phyloP scores from a whole-genome alignment of 2,113 vertebrate species.

The Pardalotus punctatus region DNA sequence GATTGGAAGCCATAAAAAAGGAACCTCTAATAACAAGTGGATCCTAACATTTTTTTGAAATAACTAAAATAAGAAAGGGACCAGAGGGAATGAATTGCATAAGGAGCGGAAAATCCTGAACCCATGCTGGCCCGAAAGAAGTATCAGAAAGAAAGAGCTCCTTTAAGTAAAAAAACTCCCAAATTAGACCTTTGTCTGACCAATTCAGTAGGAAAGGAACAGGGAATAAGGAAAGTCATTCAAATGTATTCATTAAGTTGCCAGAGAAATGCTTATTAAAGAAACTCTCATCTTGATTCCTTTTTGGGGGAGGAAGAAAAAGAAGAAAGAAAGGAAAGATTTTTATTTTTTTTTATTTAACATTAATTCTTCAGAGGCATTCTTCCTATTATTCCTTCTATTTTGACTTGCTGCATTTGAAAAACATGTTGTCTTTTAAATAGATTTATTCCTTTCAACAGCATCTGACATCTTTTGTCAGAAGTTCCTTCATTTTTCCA shows the following conservation, averaged over 20 bases:
- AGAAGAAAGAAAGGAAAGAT: background rate
- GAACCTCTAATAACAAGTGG: conserved; percentile 19
- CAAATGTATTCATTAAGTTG: conserved; percentile 57
- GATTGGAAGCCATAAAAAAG: conserved; percentile 18
- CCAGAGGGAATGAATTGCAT: conserved; percentile 29
- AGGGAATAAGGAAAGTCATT: conserved; percentile 53
- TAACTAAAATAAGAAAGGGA: conserved; percentile 47
- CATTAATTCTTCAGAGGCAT: conserved; percentile 48
- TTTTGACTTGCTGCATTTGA: conserved; percentile 60
- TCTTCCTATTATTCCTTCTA: conserved; percentile 49
- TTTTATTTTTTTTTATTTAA: background rate
- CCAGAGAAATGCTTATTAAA: conserved; percentile 58
- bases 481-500: conserved; percentile 53
- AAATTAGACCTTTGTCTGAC: conserved; percentile 61
- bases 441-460: conserved; percentile 40
- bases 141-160: conserved; percentile 56
- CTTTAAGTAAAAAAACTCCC: conserved; percentile 53
- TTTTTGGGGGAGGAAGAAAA: background rate
- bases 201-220: conserved; percentile 56
- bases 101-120: conserved; percentile 48
- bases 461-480: conserved; percentile 61
- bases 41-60: conserved; percentile 33
- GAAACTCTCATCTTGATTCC: conserved; percentile 31
- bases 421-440: conserved; percentile 53
- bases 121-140: conserved; percentile 41